Base-by-base conservation (phyloP, 2,888 invertebrate genomes). In the Tenthredo scrophulariae region DNA sequence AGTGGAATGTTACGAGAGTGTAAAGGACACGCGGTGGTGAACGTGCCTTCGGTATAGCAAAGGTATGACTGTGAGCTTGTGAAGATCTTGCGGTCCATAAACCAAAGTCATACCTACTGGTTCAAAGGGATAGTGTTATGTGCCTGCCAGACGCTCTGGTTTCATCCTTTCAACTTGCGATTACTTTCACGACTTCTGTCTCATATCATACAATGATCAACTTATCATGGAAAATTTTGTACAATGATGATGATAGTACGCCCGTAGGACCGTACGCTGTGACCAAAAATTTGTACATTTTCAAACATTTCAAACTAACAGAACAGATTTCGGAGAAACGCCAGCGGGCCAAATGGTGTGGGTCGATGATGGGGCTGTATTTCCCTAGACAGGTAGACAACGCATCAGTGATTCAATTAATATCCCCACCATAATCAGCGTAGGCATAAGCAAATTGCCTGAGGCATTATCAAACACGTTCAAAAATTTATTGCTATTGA, bases 401-500 rank as follows among this genome's bases (percentile, higher is more conserved):
- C 80, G 62, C 80, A 80, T 80, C 80, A 80, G 62, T 62, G 40
- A 62, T 80, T 62, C 80, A 80, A 80, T 80, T 62, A 80, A 80
- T 80, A 62, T 80, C 80, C 15, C 7, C 33, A 18, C 18, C 67
- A 22, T 46, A 46, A 29, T 3, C 54, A 77, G 50, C 62, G 58
- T 58, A 50, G 15, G 9, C 15, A 54, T 77, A 50, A 33, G 29
- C 26, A 10, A 10, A 29, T 37, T 40, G 80, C 80, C 62, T 40
- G 62, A 40, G 40, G 80, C 80, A 9, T 80, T 62, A 40, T 62
- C 58, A 62, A 80, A 80, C 37, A 80, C 80, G 40, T 62, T 62
- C 0, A 80, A 80, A 80, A 62, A 80, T 80, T 33, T 26, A 80
- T 79, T n/a, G 22, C 80, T 54, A 80, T 80, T 80, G 62, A 80